phyloP scores from a whole-genome alignment of 2,888 invertebrate genomes.

The Agrotis ipsilon region DNA sequence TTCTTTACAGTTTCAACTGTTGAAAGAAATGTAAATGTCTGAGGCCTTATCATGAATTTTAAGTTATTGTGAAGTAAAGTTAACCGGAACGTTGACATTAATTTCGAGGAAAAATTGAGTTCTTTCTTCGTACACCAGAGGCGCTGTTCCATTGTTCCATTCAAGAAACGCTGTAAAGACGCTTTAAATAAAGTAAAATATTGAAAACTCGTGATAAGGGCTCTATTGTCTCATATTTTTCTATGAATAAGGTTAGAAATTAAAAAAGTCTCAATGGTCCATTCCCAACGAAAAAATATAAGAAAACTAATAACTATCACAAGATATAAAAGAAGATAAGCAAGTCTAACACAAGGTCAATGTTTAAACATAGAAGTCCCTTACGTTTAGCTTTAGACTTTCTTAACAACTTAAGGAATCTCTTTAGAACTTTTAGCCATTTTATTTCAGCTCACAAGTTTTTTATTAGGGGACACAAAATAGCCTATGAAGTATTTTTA shows the following conservation, averaged over 20 bases:
- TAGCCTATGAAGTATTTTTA: conserved; percentile 28
- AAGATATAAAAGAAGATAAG: conserved; percentile 15
- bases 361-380: conserved; percentile 23
- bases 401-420: conserved; percentile 49
- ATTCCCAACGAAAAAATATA: neutral
- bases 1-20: conserved; percentile 21
- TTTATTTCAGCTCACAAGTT: conserved; percentile 57
- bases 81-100: too few relatives aligned
- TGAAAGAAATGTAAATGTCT: neutral
- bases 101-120: too few relatives aligned
- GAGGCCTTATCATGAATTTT: too few relatives aligned
- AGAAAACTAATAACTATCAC: neutral
- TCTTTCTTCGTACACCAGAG: too few relatives aligned
- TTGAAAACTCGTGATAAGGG: too few relatives aligned
- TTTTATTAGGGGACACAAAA: conserved; percentile 56
- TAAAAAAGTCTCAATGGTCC: neutral
- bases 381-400: conserved; percentile 48
- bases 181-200: too few relatives aligned
- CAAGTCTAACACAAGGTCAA: conserved; percentile 10
- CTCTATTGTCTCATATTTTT: too few relatives aligned
- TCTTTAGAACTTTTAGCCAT: conserved; percentile 64
- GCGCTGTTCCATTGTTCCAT: too few relatives aligned
- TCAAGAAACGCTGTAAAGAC: too few relatives aligned
- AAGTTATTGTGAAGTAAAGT: too few relatives aligned
- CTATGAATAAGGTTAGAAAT: too few relatives aligned